A percentile compares a stretch with the other conserved stretches of the same genome.
Conservation (phyloP, 2,888 invertebrate genomes). For the Callosobruchus maculatus region DNA sequence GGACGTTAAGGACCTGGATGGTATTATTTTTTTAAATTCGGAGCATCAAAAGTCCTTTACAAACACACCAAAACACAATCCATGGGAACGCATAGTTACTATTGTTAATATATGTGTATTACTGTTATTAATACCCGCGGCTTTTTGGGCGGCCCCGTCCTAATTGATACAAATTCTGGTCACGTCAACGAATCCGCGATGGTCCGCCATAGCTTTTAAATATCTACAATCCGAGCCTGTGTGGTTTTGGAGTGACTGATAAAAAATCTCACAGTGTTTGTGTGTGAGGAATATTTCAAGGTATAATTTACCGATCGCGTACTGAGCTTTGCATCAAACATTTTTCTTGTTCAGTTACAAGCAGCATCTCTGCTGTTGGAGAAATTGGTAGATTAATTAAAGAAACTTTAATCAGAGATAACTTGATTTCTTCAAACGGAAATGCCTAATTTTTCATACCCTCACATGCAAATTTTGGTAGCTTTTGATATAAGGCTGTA, state of each 20-base stretch:
- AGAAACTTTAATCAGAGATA: too few species aligned
- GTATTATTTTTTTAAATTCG: too few species aligned
- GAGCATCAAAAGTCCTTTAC: too few species aligned
- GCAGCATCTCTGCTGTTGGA: too few species aligned
- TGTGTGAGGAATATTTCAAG: not conserved
- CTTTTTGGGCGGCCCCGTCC: not conserved
- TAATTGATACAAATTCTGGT: constrained; percentile 5
- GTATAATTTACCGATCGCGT: not conserved
- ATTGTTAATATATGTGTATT: constrained; percentile 42
- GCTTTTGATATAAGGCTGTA: too few species aligned
- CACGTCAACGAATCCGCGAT: not conserved
- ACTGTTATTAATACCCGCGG: constrained; percentile 21
- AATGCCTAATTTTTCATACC: too few species aligned
- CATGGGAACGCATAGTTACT: constrained; percentile 44
- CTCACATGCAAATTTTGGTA: too few species aligned
- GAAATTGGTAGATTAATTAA: too few species aligned
- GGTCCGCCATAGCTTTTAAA: not conserved
- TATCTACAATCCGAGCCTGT: not conserved
- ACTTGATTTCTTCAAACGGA: too few species aligned
- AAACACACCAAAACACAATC: too few species aligned
- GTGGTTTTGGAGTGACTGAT: not conserved
- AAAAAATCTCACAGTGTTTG: not conserved
- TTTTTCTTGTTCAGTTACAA: not conserved
- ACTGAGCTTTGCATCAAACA: not conserved
- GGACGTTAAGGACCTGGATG: too few species aligned